A percentile compares a stretch with the other conserved stretches of the same genome.
Conservation (phyloP, 2,888 invertebrate species). For the Lasioglossum malachurum region DNA sequence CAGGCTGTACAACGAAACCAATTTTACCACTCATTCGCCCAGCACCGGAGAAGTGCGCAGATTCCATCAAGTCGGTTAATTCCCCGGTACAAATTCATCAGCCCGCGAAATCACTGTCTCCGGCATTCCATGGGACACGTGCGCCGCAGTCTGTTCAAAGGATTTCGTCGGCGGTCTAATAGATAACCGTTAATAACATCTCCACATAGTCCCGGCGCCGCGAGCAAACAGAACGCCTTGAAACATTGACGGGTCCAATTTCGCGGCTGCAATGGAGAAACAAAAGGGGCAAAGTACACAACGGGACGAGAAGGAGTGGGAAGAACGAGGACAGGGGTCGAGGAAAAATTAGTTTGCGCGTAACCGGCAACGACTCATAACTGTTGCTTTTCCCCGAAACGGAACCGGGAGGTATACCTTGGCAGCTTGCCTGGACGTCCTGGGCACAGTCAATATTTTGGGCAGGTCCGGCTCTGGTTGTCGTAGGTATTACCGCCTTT, state of each 20-base stretch:
- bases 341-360: constrained; percentile 43
- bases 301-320: neutral
- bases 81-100: neutral
- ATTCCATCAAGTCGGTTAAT: neutral
- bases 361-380: constrained; percentile 45
- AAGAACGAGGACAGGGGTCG: constrained; percentile 10
- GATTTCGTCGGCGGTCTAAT: neutral
- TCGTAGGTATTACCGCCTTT: constrained; percentile 55
- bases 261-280: neutral
- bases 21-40: neutral
- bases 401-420: constrained; percentile 40
- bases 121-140: neutral
- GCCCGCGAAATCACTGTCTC: neutral
- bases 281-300: constrained; percentile 17
- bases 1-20: neutral
- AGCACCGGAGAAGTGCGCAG: neutral
- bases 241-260: constrained; percentile 25
- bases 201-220: neutral
- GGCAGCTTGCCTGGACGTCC: constrained; percentile 60
- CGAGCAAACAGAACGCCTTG: constrained; percentile 15
- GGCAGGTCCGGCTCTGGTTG: constrained; percentile 62
- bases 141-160: neutral
- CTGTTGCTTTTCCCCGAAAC: constrained; percentile 62
- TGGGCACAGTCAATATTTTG: constrained; percentile 73
- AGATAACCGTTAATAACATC: constrained; percentile 9